Percentiles rank a stretch among this genome's conserved stretches.
phyloP scores from a whole-genome alignment of 2,113 vertebrate species.

The Spheniscus mendiculus region DNA sequence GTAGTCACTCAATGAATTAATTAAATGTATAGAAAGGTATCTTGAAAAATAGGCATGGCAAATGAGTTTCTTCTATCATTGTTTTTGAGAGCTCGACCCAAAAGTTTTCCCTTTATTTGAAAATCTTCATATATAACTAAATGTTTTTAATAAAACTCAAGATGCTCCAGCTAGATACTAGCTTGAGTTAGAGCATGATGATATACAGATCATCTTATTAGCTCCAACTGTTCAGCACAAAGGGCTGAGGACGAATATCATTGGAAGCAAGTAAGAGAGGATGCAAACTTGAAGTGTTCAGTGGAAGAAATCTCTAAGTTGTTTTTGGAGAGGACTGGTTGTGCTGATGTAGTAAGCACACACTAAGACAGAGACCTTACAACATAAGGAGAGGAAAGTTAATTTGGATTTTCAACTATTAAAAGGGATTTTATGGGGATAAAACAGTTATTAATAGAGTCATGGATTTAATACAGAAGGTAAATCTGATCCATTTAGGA shows the following conservation, averaged over 20 bases:
- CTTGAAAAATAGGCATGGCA: background rate
- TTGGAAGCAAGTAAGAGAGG: background rate
- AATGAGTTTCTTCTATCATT: background rate
- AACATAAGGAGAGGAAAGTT: background rate
- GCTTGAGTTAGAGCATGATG: background rate
- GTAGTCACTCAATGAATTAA: background rate
- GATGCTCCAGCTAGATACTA: background rate
- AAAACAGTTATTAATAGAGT: background rate
- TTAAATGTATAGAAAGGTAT: background rate
- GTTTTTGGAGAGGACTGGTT: background rate
- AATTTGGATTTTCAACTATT: background rate
- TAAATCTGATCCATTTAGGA: background rate
- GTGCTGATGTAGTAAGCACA: background rate
- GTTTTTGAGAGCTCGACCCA: background rate
- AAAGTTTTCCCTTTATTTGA: background rate
- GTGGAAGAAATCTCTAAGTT: background rate
- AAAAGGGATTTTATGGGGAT: background rate
- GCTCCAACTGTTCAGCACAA: background rate
- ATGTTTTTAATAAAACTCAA: background rate
- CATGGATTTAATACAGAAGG: background rate
- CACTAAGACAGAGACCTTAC: background rate
- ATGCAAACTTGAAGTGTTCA: background rate
- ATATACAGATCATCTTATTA: background rate
- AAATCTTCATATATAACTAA: background rate
- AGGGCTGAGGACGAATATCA: background rate